Conservation (phyloP, 2,797 vertebrate species). For the Anniella stebbinsi region DNA sequence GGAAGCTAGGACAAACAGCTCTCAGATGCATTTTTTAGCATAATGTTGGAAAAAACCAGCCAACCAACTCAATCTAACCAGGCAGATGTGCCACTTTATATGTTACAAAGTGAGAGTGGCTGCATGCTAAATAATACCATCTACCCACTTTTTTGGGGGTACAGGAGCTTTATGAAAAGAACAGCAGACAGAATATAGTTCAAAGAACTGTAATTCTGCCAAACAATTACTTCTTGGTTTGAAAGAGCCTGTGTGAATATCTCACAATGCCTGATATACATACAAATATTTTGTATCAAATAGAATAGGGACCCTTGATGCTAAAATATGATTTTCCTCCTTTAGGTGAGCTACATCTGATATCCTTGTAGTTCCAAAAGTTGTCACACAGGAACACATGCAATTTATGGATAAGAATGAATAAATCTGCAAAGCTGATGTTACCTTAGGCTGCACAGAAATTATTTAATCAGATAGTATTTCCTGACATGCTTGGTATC, state of each 20-base stretch:
- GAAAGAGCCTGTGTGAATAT: neutral
- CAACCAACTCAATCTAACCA: neutral
- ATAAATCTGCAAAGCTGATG: neutral
- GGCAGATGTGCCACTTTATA: neutral
- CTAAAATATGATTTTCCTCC: neutral
- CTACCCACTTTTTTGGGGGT: neutral
- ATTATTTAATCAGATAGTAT: neutral
- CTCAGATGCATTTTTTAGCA: neutral
- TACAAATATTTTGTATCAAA: neutral
- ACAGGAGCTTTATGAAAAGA: neutral
- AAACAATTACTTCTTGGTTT: neutral
- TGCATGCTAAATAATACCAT: neutral
- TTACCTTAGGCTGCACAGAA: neutral
- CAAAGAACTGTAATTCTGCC: neutral
- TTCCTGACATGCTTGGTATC: constrained; percentile 25
- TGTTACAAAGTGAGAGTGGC: neutral
- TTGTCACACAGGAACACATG: neutral
- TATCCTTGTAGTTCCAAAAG: neutral
- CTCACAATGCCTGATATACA: neutral
- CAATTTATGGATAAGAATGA: neutral
- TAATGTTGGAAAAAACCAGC: neutral
- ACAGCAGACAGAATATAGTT: neutral
- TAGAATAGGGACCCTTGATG: neutral
- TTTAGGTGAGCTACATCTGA: neutral
- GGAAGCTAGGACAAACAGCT: neutral